These are phyloP conservation scores for Pogona vitticeps DNA, from an alignment of 2,113 vertebrate genomes.

Conservation along the genomic window DNA sequence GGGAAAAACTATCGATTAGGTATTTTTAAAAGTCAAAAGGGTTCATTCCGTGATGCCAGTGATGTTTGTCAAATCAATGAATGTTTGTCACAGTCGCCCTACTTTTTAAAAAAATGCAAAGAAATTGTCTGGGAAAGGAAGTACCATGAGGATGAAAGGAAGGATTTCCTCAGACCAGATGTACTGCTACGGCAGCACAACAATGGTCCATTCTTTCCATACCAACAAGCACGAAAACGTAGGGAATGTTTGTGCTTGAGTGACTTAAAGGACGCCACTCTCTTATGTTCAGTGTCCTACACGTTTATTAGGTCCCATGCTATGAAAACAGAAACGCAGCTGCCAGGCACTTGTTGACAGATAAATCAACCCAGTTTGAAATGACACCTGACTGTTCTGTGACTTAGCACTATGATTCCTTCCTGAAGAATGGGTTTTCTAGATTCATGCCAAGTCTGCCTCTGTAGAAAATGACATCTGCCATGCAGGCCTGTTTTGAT, in stretches of 20 bases:
- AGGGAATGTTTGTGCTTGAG: conserved; percentile 60
- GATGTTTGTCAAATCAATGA: conserved; percentile 71
- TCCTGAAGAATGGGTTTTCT: not conserved
- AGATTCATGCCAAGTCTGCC: not conserved
- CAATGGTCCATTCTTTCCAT: conserved; percentile 72
- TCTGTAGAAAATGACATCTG: not conserved
- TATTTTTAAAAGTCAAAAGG: conserved; percentile 28
- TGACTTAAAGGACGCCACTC: conserved; percentile 59
- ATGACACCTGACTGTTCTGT: not conserved
- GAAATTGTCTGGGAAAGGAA: conserved; percentile 79
- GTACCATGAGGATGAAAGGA: conserved; percentile 74
- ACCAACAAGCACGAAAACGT: conserved; percentile 64
- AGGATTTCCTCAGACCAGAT: conserved; percentile 76
- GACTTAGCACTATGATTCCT: too few relatives aligned
- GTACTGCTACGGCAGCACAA: conserved; percentile 67
- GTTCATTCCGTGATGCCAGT: conserved; percentile 53
- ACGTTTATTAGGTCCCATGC: conserved; percentile 40
- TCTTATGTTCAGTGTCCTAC: conserved; percentile 53
- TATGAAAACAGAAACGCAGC: conserved; percentile 24
- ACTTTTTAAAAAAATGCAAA: conserved; percentile 68
- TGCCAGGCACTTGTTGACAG: conserved; percentile 37
- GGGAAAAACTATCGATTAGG: not conserved
- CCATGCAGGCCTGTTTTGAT: not conserved
- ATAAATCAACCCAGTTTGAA: not conserved
- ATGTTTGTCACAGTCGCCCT: conserved; percentile 51